These are phyloP conservation scores for Leucophenga montana DNA, from an alignment of 2,888 invertebrate genomes.

Conservation along the genomic window DNA sequence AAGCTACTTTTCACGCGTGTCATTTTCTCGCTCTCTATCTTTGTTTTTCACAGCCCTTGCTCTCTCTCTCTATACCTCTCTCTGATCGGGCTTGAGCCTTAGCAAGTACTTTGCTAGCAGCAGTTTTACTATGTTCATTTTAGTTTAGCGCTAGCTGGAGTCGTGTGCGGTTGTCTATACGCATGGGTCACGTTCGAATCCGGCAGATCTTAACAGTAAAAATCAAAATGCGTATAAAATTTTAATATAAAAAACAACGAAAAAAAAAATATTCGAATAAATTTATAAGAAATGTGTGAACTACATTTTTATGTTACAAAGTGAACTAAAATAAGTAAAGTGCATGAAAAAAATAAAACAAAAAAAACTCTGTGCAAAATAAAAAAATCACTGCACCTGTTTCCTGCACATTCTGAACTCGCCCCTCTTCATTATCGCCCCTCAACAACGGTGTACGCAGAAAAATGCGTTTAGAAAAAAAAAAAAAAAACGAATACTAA, in stretches of 20 bases:
- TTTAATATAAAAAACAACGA: no score
- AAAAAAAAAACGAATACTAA: constrained; percentile 11
- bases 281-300: no score
- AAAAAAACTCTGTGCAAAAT: neutral
- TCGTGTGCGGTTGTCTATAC: constrained; percentile 47
- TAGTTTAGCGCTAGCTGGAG: constrained; percentile 42
- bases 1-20: no score
- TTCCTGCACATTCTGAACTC: constrained; percentile 47
- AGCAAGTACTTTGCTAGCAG: no score
- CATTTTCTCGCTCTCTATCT: no score
- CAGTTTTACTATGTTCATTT: constrained; percentile 46
- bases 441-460: constrained; percentile 47
- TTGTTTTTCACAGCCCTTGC: no score
- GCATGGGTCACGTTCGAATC: neutral
- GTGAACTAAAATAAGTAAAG: constrained; percentile 14
- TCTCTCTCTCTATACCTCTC: no score
- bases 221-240: no score
- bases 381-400: constrained; percentile 51
- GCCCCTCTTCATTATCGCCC: neutral
- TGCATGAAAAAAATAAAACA: constrained; percentile 34
- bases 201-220: no score
- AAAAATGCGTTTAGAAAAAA: constrained; percentile 45
- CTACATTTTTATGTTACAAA: no score
- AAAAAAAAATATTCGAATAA: no score
- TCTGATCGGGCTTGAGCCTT: no score